phyloP scores from a whole-genome alignment of 2,797 vertebrate species.

The Chelon labrosus region DNA sequence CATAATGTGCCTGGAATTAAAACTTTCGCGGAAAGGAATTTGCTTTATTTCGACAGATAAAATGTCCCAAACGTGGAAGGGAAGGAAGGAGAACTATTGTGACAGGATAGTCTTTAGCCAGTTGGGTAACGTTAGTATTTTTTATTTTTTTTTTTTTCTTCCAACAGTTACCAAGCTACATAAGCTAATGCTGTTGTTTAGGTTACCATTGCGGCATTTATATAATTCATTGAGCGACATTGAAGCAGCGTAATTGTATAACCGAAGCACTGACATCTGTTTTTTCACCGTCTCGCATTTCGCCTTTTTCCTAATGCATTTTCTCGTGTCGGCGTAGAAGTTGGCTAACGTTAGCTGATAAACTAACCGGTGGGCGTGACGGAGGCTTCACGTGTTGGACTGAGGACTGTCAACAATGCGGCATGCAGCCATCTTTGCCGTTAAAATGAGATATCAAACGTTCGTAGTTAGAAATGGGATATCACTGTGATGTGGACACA shows the following conservation, averaged over 20 bases:
- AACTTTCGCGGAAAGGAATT: no score
- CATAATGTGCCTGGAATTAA: not conserved
- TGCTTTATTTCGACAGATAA: no score
- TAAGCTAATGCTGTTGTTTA: not conserved
- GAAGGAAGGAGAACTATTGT: no score
- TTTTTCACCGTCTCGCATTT: not conserved
- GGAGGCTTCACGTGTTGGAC: conserved; percentile 29
- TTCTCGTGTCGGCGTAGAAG: not conserved
- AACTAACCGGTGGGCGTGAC: conserved; percentile 44
- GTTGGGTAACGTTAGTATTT: conserved; percentile 4
- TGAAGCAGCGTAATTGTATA: not conserved
- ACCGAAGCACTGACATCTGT: not conserved
- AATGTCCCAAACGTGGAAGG: no score
- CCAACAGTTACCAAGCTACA: not conserved
- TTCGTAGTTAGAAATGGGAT: no score
- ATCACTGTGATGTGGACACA: not conserved
- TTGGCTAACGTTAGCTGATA: not conserved
- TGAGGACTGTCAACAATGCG: conserved; percentile 28
- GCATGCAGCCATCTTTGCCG: not conserved
- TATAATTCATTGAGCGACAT: not conserved
- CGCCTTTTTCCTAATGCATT: not conserved
- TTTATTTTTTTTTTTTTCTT: no score
- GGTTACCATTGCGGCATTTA: not conserved
- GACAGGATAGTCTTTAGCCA: not conserved
- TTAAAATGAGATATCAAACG: rapidly evolving